These are phyloP conservation scores for Taeniopygia guttata DNA, from an alignment of 2,797 vertebrate genomes.

Conservation along the genomic window DNA sequence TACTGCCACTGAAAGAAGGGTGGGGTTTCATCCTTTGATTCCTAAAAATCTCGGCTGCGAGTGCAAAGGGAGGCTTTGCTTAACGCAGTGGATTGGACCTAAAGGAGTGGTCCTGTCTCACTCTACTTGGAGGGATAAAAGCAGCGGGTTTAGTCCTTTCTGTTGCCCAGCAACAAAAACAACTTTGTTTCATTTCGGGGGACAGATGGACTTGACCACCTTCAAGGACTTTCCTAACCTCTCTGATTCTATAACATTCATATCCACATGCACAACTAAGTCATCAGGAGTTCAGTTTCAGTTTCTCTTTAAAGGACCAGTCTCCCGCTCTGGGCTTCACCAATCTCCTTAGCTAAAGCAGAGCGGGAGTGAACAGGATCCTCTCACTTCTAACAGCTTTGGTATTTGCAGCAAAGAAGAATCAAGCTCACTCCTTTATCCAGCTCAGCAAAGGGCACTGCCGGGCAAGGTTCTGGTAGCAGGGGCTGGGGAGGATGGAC, in stretches of 20 bases:
- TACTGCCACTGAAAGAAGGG: rapidly evolving
- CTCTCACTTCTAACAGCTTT: neutral
- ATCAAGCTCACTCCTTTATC: too few species aligned
- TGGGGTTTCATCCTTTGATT: neutral
- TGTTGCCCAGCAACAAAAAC: rapidly evolving
- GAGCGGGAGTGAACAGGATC: rapidly evolving
- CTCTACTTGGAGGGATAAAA: neutral
- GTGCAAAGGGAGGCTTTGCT: neutral
- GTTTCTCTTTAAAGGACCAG: too few species aligned
- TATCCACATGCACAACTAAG: neutral
- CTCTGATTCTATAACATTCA: rapidly evolving
- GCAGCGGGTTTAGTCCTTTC: rapidly evolving
- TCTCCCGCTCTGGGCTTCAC: rapidly evolving
- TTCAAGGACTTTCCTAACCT: rapidly evolving
- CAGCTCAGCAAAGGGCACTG: rapidly evolving
- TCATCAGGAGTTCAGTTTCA: neutral
- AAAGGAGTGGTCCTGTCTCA: neutral
- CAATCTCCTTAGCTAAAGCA: too few species aligned
- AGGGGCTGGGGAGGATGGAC: neutral
- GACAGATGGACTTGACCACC: neutral
- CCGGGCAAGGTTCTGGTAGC: neutral
- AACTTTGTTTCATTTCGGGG: neutral
- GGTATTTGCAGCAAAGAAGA: neutral
- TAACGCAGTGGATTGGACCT: neutral
- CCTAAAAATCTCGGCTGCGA: neutral